These are phyloP conservation scores for Sminthurinus aureus DNA, from an alignment of 2,888 invertebrate species.

Conservation along the genomic window DNA sequence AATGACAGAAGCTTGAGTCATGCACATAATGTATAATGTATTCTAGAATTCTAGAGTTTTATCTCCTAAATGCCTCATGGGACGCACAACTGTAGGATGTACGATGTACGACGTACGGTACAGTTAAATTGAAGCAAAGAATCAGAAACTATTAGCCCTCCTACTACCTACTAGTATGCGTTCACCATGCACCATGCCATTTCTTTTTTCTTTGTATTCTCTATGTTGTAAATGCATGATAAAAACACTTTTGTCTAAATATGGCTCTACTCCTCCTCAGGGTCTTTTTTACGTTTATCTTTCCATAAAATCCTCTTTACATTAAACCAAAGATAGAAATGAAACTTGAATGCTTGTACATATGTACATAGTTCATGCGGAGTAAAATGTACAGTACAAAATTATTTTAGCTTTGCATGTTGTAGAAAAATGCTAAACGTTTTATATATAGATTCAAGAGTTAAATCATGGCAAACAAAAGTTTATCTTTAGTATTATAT, in stretches of 20 bases:
- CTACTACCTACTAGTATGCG: not conserved
- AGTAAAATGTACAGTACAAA: not conserved
- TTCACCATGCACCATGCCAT: not conserved
- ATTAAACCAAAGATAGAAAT: not conserved
- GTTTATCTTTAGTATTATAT: too few species aligned
- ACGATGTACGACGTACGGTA: conserved; percentile 17
- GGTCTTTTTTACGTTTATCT: not conserved
- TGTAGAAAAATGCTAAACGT: not conserved
- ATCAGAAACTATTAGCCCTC: conserved; percentile 27
- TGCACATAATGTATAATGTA: too few species aligned
- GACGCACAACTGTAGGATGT: too few species aligned
- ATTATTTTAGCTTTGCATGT: too few species aligned
- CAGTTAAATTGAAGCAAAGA: conserved; percentile 32
- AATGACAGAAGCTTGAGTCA: too few species aligned
- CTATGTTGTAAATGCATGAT: not conserved
- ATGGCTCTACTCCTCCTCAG: conserved; percentile 28
- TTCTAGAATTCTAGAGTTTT: too few species aligned
- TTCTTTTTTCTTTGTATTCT: too few species aligned
- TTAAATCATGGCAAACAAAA: not conserved
- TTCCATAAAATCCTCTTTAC: not conserved
- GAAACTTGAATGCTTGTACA: not conserved
- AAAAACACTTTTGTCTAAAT: conserved; percentile 21
- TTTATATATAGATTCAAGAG: not conserved
- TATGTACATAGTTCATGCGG: not conserved
- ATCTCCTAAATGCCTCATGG: too few species aligned